These are phyloP conservation scores for Xenopus laevis DNA, from an alignment of 2,113 vertebrate genomes.

Conservation along the genomic window DNA sequence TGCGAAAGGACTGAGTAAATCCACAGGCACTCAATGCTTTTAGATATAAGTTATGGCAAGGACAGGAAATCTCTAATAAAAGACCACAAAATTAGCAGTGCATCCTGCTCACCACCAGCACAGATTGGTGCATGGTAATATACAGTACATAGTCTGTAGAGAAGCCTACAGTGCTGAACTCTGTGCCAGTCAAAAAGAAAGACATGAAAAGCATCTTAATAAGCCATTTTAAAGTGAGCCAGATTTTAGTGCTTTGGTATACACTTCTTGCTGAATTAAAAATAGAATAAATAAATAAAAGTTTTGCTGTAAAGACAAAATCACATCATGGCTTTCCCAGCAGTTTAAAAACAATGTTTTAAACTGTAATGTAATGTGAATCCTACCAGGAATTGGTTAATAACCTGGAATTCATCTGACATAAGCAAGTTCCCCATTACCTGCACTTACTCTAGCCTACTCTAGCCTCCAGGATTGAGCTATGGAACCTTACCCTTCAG, in stretches of 20 bases:
- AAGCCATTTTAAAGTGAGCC: neutral
- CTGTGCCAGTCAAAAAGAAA: too few relatives aligned
- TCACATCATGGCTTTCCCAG: neutral
- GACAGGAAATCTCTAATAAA: constrained; percentile 15
- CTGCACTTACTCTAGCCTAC: too few relatives aligned
- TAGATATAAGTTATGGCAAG: constrained; percentile 31
- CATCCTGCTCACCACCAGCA: constrained; percentile 7
- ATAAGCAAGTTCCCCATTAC: too few relatives aligned
- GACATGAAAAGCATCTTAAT: fast-evolving
- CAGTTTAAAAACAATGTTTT: neutral
- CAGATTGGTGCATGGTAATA: neutral
- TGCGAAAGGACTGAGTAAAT: constrained; percentile 16
- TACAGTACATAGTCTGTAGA: neutral
- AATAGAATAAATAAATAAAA: too few relatives aligned
- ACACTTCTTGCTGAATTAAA: neutral
- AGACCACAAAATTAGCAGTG: constrained; percentile 35
- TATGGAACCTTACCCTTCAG: constrained; percentile 80
- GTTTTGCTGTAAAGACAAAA: neutral
- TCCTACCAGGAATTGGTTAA: too few relatives aligned
- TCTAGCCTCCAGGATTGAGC: too few relatives aligned
- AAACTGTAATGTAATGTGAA: too few relatives aligned
- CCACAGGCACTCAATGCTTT: constrained; percentile 31
- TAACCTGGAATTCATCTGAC: too few relatives aligned
- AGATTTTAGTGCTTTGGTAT: neutral
- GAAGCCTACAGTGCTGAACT: fast-evolving